Percentiles rank a stretch among this genome's conserved stretches.
phyloP scores from a whole-genome alignment of 2,797 vertebrate species.

The Lepidocolaptes lacrymiger region DNA sequence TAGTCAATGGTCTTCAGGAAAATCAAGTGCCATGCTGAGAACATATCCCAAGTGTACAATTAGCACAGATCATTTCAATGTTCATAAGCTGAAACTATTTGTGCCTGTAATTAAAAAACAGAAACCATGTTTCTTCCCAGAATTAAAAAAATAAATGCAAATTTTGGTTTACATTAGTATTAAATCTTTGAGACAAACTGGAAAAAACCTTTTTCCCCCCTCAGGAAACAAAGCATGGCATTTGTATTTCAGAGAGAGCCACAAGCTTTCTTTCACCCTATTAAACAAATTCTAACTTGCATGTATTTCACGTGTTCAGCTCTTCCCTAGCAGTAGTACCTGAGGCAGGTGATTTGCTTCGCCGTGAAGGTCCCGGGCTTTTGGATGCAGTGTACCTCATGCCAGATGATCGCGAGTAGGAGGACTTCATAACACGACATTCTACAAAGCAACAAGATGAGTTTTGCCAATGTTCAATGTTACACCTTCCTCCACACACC shows the following conservation, averaged over 20 bases:
- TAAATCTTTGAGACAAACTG: not conserved
- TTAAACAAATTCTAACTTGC: not conserved
- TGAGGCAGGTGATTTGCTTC: constrained; percentile 92
- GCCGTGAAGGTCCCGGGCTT: constrained; percentile 86
- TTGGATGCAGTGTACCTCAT: constrained; percentile 80
- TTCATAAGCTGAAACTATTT: not conserved
- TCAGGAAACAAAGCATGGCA: not conserved
- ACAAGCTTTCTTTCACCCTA: not conserved
- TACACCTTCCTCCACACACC: not conserved
- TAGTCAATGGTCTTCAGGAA: not conserved
- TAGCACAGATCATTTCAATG: not conserved
- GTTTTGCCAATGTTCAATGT: not conserved
- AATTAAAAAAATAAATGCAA: not conserved
- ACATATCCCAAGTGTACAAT: not conserved
- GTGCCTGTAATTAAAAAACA: not conserved
- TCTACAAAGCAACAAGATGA: constrained; percentile 77
- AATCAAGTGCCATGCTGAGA: not conserved
- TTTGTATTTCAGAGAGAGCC: not conserved
- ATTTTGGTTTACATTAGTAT: not conserved
- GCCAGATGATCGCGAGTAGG: constrained; percentile 82
- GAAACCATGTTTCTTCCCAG: not conserved
- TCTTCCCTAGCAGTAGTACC: constrained; percentile 73
- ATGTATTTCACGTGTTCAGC: not conserved
- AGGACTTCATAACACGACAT: constrained; percentile 89
- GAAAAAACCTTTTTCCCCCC: not conserved